Conservation (phyloP, 2,888 invertebrate genomes). For the Andrena minutula region DNA sequence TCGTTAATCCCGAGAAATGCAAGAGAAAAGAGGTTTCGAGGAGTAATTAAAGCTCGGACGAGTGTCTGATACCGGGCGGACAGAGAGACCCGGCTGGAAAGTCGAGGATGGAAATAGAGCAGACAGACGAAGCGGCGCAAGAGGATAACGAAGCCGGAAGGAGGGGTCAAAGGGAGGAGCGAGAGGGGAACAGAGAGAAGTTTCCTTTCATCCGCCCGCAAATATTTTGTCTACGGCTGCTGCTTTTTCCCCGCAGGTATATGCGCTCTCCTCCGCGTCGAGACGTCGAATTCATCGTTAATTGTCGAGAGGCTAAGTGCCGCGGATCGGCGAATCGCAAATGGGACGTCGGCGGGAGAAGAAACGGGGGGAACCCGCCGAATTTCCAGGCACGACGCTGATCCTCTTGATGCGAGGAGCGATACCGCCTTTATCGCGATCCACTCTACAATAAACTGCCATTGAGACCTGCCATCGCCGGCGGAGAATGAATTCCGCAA, state of each 20-base stretch:
- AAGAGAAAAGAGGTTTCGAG: constrained; percentile 57
- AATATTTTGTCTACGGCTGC: constrained; percentile 59
- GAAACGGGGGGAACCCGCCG: constrained; percentile 4
- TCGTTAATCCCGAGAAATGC: constrained; percentile 62
- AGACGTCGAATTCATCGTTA: constrained; percentile 59
- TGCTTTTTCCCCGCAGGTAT: background rate
- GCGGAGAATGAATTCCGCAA: constrained; percentile 22
- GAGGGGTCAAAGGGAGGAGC: background rate
- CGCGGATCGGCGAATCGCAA: constrained; percentile 34
- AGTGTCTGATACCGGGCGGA: constrained; percentile 52
- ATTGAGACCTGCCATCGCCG: constrained; percentile 6
- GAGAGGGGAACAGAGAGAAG: constrained; percentile 10
- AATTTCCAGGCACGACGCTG: constrained; percentile 27
- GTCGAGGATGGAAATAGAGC: background rate
- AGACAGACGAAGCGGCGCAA: constrained; percentile 15
- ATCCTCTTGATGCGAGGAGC: constrained; percentile 14
- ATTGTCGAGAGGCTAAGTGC: constrained; percentile 60
- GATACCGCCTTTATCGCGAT: constrained; percentile 27
- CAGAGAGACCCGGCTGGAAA: background rate
- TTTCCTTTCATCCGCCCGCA: constrained; percentile 46
- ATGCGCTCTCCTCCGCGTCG: background rate
- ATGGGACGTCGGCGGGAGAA: constrained; percentile 29
- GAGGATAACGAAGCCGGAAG: constrained; percentile 13
- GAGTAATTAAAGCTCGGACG: constrained; percentile 70
- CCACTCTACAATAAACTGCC: constrained; percentile 13